Base-by-base conservation (phyloP, 2,797 vertebrate genomes). In the Anableps anableps region DNA sequence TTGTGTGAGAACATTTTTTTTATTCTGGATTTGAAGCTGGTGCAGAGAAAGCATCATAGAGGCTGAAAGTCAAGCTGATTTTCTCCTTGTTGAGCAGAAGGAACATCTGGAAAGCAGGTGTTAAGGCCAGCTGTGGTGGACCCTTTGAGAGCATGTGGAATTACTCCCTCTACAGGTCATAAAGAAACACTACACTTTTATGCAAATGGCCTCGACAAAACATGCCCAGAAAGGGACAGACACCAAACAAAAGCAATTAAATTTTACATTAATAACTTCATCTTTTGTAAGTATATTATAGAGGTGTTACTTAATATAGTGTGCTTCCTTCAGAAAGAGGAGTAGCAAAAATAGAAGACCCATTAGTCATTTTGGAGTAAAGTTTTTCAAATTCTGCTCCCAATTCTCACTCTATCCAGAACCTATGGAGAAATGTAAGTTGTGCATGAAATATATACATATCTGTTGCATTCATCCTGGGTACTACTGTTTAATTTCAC, bases 51-150 rank as follows among this genome's bases (percentile, higher is more conserved):
- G 74, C 81, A 81, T 82, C 83, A 29, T n/a, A 85, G 85, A 92
- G 87, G 93, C 88, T 91, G 80, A 90, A 93, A 91, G 89, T 90
- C 86, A 70, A 92, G 88, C 91, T 94, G 85, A 76, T 93, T 91
- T 93, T 90, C 90, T 90, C 80, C 90, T 83, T 77, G 29, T 83
- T 81, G 83, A 62, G 47, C 84, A 77, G 84, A 76, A 70, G 73
- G 83, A 47, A 94, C 96, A 96, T 96, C 95, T 96, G 96, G 94
- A 87, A 86, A 89, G 89, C 96, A 96, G 94, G 95, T 96, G 95
- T 94, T 92, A 72, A 62, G 87, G 80, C 86, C 94, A 93, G 93
- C 92, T 93, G 93, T 82, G 75, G 83, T 34, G 38, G 9, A 21
- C 0, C 1, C 38, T 36, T 74, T 16, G 38, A 72, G 84, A 91